Conservation (phyloP, 2,797 vertebrate species). For the Anabacerthia variegaticeps region DNA sequence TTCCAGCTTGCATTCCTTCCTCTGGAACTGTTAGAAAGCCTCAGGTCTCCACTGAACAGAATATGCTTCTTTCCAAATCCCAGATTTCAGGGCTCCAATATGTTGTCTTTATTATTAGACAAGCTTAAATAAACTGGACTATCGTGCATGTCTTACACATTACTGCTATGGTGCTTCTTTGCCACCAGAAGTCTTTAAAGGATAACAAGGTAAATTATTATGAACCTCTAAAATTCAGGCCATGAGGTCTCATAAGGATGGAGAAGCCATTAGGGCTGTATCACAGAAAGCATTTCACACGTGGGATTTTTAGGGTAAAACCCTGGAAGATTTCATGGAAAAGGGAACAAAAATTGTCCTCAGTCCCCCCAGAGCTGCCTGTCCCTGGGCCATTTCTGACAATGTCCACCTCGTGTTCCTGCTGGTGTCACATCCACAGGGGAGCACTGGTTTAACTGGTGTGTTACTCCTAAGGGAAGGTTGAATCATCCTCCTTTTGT, state of each 20-base stretch:
- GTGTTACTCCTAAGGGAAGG: neutral
- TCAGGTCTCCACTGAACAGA: neutral
- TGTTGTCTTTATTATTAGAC: neutral
- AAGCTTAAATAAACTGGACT: neutral
- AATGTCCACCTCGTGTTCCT: rapidly evolving
- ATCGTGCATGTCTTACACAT: neutral
- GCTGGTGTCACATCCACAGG: neutral
- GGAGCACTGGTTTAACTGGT: neutral
- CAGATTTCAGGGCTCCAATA: neutral
- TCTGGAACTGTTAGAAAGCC: neutral
- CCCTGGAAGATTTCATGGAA: neutral
- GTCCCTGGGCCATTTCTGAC: neutral
- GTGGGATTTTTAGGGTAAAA: neutral
- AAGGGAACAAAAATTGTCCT: neutral
- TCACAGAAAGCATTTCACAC: neutral
- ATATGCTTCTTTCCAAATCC: neutral
- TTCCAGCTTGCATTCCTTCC: neutral
- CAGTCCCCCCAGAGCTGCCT: neutral
- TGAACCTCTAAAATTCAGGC: neutral
- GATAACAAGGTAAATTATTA: neutral
- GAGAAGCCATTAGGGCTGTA: neutral
- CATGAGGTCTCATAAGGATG: neutral
- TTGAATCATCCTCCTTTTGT: neutral
- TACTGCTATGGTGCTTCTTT: neutral
- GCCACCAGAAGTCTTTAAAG: neutral